Conservation (phyloP, 2,113 vertebrate species). For the Vombatus ursinus region DNA sequence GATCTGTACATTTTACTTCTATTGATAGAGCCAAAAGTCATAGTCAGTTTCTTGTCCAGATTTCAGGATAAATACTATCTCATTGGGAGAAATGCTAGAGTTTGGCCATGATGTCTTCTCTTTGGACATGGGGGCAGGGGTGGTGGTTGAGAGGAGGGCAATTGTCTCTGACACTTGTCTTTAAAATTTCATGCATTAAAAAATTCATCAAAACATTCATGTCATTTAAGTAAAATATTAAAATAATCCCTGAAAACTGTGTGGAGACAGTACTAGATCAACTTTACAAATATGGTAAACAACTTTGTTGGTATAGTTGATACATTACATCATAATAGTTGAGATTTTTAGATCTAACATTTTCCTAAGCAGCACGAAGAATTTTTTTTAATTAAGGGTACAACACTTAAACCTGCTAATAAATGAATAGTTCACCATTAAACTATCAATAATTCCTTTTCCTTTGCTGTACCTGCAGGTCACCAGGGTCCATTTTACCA, state of each 20-base stretch:
- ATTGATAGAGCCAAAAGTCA: neutral
- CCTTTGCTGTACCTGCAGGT: conserved; percentile 83
- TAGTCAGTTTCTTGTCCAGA: neutral
- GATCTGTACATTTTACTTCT: neutral
- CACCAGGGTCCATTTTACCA: conserved; percentile 84
- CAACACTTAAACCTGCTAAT: neutral
- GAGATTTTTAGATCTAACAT: neutral
- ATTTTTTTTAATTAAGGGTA: neutral
- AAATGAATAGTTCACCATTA: neutral
- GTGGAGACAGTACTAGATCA: neutral
- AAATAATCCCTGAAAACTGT: conserved; percentile 1
- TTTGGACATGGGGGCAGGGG: neutral
- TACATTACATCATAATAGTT: neutral
- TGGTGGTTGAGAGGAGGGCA: neutral
- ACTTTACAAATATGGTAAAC: neutral
- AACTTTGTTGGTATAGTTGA: neutral
- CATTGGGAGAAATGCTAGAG: neutral
- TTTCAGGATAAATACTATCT: neutral
- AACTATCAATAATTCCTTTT: neutral
- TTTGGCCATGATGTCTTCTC: neutral
- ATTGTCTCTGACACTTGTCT: neutral
- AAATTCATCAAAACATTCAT: conserved; percentile 12
- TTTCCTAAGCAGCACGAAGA: conserved; percentile 4
- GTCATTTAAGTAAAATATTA: neutral
- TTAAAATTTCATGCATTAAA: conserved; percentile 41